A percentile compares a stretch with the other conserved stretches of the same genome.
Evolutionary conservation across 2,797 vertebrate species (phyloP).

Genomic region (Enteromius trimaculatus): DNA sequence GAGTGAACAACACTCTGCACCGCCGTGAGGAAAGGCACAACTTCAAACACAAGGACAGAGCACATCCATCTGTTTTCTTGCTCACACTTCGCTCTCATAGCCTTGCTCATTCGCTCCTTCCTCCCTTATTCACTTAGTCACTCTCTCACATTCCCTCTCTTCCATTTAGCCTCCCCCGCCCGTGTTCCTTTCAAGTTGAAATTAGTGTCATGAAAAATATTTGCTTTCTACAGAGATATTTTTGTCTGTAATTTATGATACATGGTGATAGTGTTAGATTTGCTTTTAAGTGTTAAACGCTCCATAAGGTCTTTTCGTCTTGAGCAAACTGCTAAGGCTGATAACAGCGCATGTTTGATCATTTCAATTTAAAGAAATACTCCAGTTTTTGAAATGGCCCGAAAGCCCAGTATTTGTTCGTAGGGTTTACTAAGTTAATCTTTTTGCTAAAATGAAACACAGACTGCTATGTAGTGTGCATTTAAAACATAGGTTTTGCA

Average conservation of each 20-base stretch:
- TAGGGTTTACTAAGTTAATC: constrained; percentile 12
- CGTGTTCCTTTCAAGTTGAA: constrained; percentile 14
- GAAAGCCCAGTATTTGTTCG: constrained; percentile 33
- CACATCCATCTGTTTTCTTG: constrained; percentile 66
- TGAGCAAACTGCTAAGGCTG: constrained; percentile 9
- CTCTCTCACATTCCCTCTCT: constrained; percentile 23
- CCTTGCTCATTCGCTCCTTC: constrained; percentile 18
- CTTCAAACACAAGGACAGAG: constrained; percentile 70
- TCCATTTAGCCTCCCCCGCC: constrained; percentile 15
- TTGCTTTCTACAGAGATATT: constrained; percentile 39
- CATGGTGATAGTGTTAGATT: constrained; percentile 32
- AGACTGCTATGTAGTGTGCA: background rate
- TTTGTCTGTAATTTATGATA: constrained; percentile 36
- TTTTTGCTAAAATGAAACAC: constrained; percentile 9
- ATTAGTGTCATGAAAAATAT: constrained; percentile 44
- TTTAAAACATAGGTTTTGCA: background rate
- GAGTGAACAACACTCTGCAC: constrained; percentile 50
- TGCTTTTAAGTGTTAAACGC: constrained; percentile 39
- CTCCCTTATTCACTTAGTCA: constrained; percentile 25
- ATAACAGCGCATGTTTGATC: constrained; percentile 13
- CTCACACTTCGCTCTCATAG: constrained; percentile 48
- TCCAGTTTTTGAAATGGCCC: constrained; percentile 1
- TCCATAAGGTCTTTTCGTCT: constrained; percentile 3
- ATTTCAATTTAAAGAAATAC: constrained; percentile 20
- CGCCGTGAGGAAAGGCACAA: constrained; percentile 69